phyloP scores from a whole-genome alignment of 2,113 vertebrate species.

The Oncorhynchus masou region DNA sequence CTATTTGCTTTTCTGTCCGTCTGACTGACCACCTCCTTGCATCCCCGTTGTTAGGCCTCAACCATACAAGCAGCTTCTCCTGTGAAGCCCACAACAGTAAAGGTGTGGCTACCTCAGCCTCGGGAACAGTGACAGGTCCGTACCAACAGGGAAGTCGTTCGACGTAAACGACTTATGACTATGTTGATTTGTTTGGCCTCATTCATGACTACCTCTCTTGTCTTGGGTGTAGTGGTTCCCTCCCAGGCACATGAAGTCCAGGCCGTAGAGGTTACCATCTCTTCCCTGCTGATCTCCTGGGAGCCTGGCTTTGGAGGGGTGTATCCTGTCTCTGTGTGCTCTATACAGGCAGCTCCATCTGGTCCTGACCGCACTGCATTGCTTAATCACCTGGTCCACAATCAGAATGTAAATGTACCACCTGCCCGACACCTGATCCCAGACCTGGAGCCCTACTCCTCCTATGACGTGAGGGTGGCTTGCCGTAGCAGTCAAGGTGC shows the following conservation, averaged over 20 bases:
- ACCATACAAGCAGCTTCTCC: constrained; percentile 82
- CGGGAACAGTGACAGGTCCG: constrained; percentile 81
- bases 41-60: constrained; percentile 71
- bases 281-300: constrained; percentile 75
- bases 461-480: constrained; percentile 78
- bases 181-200: background rate
- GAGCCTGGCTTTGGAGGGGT: constrained; percentile 77
- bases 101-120: constrained; percentile 82
- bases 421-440: constrained; percentile 68
- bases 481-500: constrained; percentile 81
- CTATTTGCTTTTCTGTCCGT: background rate
- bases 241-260: constrained; percentile 65
- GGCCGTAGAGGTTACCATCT: constrained; percentile 64
- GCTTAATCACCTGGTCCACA: constrained; percentile 60
- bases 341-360: constrained; percentile 73
- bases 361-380: constrained; percentile 28
- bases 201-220: background rate
- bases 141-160: background rate
- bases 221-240: constrained; percentile 74
- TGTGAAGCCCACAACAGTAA: constrained; percentile 87
- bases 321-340: constrained; percentile 76
- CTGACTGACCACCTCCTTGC: background rate
- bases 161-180: background rate
- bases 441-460: constrained; percentile 72
- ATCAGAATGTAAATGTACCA: constrained; percentile 74